phyloP scores from a whole-genome alignment of 2,113 vertebrate species.

The Neolamprologus fasciatus region DNA sequence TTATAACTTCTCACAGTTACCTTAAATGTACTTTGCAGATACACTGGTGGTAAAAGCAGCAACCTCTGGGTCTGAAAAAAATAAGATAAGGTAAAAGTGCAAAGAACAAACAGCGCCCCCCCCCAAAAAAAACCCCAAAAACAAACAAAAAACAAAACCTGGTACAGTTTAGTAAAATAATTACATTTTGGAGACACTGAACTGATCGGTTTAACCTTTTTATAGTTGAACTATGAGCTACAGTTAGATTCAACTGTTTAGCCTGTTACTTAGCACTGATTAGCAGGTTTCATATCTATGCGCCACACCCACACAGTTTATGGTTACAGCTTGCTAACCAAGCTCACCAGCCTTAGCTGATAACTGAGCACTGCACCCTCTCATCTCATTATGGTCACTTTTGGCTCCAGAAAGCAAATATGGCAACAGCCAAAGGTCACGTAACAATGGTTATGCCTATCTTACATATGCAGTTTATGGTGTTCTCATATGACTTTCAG shows the following conservation, averaged over 20 bases:
- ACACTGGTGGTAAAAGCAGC: not conserved
- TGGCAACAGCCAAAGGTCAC: not conserved
- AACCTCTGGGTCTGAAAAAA: not conserved
- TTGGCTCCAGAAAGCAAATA: not conserved
- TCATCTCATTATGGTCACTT: not conserved
- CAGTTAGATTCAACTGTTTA: not conserved
- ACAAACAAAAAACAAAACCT: not conserved
- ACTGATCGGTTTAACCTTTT: not conserved
- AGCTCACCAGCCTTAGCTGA: not conserved
- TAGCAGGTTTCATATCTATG: not conserved
- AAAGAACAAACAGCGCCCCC: not conserved
- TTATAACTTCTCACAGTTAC: not conserved
- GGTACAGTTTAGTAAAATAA: not conserved
- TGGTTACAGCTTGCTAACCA: not conserved
- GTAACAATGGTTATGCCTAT: not conserved
- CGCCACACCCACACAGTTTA: not conserved
- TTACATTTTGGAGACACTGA: not conserved
- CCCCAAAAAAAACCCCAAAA: too few relatives aligned
- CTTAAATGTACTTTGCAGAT: not conserved
- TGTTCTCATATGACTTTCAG: not conserved
- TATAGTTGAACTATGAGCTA: not conserved
- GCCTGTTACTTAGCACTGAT: not conserved
- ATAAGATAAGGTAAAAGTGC: not conserved
- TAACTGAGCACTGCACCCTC: not conserved
- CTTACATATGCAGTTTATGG: not conserved